Conservation (phyloP, 2,888 invertebrate species). For the Myathropa florea region DNA sequence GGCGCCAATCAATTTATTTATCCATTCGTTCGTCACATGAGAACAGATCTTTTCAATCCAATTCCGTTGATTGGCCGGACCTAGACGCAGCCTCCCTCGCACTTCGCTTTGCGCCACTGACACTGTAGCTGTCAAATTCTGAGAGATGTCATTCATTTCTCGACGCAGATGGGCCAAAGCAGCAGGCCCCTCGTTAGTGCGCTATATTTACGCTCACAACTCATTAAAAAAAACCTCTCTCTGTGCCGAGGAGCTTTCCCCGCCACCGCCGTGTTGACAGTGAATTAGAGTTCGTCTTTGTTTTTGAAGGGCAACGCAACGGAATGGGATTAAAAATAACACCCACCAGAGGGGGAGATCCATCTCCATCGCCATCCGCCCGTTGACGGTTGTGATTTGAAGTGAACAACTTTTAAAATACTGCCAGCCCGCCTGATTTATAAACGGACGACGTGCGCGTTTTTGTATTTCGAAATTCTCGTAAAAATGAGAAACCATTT, state of each 20-base stretch:
- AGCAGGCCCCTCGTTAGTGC: neutral
- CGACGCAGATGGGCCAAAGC: neutral
- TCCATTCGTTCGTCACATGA: neutral
- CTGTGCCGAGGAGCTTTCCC: slow-evolving; percentile 28
- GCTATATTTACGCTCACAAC: slow-evolving; percentile 15
- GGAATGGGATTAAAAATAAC: slow-evolving; percentile 2
- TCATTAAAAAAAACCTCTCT: neutral
- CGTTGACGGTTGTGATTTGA: neutral
- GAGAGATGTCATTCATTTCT: neutral
- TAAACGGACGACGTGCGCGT: neutral
- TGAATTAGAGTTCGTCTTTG: slow-evolving; percentile 4
- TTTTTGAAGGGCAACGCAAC: slow-evolving; percentile 51
- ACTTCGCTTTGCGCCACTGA: neutral
- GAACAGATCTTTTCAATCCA: neutral
- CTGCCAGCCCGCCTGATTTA: slow-evolving; percentile 6
- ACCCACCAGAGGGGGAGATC: neutral
- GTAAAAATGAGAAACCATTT: neutral
- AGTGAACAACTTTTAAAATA: neutral
- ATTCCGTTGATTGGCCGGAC: neutral
- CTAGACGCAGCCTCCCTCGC: neutral
- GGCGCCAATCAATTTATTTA: slow-evolving; percentile 29
- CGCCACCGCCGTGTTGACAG: slow-evolving; percentile 30
- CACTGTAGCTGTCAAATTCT: neutral
- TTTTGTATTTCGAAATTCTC: slow-evolving; percentile 27
- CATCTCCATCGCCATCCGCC: neutral